Evolutionary conservation across 2,888 invertebrate species (phyloP).

Genomic region (Melanophora roralis): DNA sequence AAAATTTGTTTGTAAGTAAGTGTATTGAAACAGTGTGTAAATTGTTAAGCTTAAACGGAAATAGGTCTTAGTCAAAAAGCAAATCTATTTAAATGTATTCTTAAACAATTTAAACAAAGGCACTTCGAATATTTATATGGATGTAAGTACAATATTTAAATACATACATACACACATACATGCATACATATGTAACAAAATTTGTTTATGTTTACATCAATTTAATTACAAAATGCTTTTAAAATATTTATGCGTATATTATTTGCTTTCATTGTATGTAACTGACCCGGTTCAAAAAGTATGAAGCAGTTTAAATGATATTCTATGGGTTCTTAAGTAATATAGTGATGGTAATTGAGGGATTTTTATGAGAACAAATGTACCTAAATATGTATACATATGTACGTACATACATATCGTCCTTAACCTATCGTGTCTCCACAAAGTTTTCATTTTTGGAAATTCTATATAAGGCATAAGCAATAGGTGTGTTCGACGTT

Average conservation of each 20-base stretch:
- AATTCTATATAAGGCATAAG: too few species aligned
- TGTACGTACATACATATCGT: too few species aligned
- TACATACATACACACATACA: background rate
- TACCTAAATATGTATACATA: too few species aligned
- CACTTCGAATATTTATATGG: too few species aligned
- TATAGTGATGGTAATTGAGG: background rate
- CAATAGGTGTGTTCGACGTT: too few species aligned
- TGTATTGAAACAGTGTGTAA: background rate
- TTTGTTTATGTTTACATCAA: background rate
- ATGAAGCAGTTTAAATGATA: background rate
- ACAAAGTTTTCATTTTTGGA: too few species aligned
- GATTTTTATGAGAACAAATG: background rate
- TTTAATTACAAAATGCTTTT: background rate
- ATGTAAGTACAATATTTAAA: background rate
- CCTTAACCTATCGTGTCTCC: too few species aligned
- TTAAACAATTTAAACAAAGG: too few species aligned
- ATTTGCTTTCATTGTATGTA: background rate
- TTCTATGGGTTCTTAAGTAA: background rate
- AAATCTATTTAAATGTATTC: background rate
- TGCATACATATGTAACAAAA: background rate
- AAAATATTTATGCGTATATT: background rate
- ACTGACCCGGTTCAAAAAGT: background rate
- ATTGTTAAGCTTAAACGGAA: conserved; percentile 42
- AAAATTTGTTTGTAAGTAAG: too few species aligned
- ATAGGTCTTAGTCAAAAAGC: conserved; percentile 14